A percentile compares a stretch with the other conserved stretches of the same genome.
Conservation (phyloP, 2,113 vertebrate genomes). For the Corythoichthys intestinalis region DNA sequence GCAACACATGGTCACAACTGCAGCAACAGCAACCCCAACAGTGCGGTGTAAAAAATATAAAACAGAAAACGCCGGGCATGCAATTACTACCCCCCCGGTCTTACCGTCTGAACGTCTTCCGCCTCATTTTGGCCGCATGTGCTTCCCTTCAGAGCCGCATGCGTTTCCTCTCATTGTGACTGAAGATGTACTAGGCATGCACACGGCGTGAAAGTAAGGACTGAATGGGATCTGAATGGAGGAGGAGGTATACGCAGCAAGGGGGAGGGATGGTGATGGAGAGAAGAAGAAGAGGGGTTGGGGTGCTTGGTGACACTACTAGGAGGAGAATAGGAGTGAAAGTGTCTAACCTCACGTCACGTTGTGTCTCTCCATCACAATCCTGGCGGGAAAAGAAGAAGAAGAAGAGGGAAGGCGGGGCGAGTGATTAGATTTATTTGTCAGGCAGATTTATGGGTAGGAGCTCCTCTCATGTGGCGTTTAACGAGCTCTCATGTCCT, state of each 20-base stretch:
- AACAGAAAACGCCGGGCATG: constrained; percentile 37
- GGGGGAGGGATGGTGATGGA: constrained; percentile 52
- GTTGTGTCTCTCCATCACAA: constrained; percentile 54
- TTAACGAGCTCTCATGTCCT: constrained; percentile 59
- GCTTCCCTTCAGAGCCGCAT: constrained; percentile 55
- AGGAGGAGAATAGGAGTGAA: constrained; percentile 30
- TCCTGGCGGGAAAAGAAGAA: constrained; percentile 54
- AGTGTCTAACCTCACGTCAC: constrained; percentile 60
- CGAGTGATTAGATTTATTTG: constrained; percentile 56
- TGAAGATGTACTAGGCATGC: constrained; percentile 58
- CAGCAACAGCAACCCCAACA: constrained; percentile 23
- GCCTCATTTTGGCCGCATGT: constrained; percentile 69
- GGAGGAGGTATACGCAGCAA: constrained; percentile 46
- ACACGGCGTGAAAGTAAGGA: constrained; percentile 26
- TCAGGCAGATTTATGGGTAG: constrained; percentile 54
- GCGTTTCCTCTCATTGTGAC: constrained; percentile 61
- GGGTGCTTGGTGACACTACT: constrained; percentile 29
- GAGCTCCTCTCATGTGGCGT: constrained; percentile 54
- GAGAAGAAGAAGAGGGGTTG: constrained; percentile 27
- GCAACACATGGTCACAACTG: constrained; percentile 52
- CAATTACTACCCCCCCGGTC: constrained; percentile 31
- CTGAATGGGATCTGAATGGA: constrained; percentile 51
- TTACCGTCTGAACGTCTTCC: constrained; percentile 71
- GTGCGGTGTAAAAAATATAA: background rate
- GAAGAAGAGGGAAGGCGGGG: constrained; percentile 4